Percentiles rank a stretch among this genome's conserved stretches.
phyloP scores from a whole-genome alignment of 2,888 invertebrate genomes.

The Mythimna albipuncta region DNA sequence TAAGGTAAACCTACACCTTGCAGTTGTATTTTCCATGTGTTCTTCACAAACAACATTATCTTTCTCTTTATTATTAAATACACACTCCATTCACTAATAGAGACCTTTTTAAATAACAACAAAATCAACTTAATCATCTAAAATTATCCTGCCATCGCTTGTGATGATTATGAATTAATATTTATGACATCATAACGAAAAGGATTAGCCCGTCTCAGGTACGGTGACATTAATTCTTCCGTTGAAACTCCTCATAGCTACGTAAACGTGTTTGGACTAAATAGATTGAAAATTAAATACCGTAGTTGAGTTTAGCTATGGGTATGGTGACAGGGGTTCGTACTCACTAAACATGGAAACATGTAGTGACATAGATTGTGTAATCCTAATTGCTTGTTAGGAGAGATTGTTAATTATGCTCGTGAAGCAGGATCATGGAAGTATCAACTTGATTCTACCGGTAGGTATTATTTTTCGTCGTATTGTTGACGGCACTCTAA shows the following conservation, averaged over 20 bases:
- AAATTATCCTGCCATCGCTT: conserved; percentile 41
- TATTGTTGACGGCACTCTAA: neutral
- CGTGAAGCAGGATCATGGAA: conserved; percentile 25
- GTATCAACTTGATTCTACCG: conserved; percentile 1
- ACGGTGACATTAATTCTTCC: conserved; percentile 62
- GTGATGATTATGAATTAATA: conserved; percentile 58
- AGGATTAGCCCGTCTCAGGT: conserved; percentile 59
- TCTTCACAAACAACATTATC: conserved; percentile 16
- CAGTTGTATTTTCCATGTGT: conserved; percentile 10
- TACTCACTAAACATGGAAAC: conserved; percentile 43
- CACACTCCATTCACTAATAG: conserved; percentile 16
- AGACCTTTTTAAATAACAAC: conserved; percentile 15
- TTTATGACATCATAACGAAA: conserved; percentile 63
- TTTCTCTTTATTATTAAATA: conserved; percentile 21
- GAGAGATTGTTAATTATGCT: conserved; percentile 53
- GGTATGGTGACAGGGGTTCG: conserved; percentile 50
- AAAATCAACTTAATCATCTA: conserved; percentile 32
- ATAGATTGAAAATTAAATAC: conserved; percentile 62
- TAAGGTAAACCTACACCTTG: conserved; percentile 16
- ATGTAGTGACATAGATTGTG: conserved; percentile 44
- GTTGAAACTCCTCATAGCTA: conserved; percentile 56
- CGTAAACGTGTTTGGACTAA: conserved; percentile 63
- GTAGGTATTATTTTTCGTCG: conserved; percentile 8
- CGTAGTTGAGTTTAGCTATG: conserved; percentile 34
- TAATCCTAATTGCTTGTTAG: conserved; percentile 61